Base-by-base conservation (phyloP, 2,888 invertebrate genomes). In the Ophion slaviceki region DNA sequence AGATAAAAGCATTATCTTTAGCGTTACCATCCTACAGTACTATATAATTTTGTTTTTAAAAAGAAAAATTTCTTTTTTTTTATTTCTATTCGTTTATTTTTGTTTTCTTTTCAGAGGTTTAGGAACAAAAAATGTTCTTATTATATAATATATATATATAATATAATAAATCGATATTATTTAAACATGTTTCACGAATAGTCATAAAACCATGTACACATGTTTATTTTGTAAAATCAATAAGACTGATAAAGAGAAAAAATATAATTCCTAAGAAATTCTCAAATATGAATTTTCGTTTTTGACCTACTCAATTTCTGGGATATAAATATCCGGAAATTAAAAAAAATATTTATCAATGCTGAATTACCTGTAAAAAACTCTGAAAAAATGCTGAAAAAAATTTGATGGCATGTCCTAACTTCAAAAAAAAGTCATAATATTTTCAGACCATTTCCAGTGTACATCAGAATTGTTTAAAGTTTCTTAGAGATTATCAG, bases 241-340 rank as follows among this genome's bases (percentile, higher is more conserved):
- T 61, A 61, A 61, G 61, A 20, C 61, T 61, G 61, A 61, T 7
- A 20, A 61, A 61, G 61, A 61, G 61, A 61, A 61, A 14, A 61
- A 61, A 61, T 8, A 61, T 61, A 61, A 61, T 61, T 61, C 61
- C 61, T 61, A 20, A 61, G 20, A 61, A 61, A n/a, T 61, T 61
- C 61, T 61, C 61, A 61, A 14, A 61, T 61, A 61, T 61, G n/a
- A 17, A 61, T 61, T 61, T 61, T 61, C 2, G 61, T 61, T 61
- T 61, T 61, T 61, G n/a, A 61, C 7, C 61, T 61, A 61, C 61
- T 11, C 61, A 61, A 61, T 61, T 61, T n/a, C 61, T 61, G 11
- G 61, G 20, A 61, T 61, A 61, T 61, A 61, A 61, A 61, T 61
- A 61, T 7, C 61, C 61, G 61, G 61, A 61, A 61, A 61, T 61